These are phyloP conservation scores for Xenopus petersii DNA, from an alignment of 2,797 vertebrate species.

Conservation along the genomic window DNA sequence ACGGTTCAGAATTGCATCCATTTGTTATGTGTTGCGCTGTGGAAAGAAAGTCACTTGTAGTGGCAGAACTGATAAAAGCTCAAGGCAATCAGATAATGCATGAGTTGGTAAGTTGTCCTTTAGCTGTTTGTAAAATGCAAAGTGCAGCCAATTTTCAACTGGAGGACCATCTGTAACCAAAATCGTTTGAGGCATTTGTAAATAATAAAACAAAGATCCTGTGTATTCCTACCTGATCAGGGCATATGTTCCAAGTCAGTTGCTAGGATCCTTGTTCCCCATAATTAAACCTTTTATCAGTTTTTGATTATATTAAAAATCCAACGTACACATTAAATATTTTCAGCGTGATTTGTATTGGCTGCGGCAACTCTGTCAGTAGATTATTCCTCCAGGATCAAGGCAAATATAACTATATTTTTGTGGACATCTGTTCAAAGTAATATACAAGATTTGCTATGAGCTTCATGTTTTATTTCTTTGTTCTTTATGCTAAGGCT, in stretches of 20 bases:
- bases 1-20: background rate
- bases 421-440: conserved; percentile 37
- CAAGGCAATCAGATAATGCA: conserved; percentile 58
- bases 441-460: conserved; percentile 10
- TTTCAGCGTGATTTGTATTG: conserved; percentile 32
- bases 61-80: conserved; percentile 55
- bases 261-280: conserved; percentile 15
- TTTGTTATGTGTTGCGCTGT: conserved; percentile 9
- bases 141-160: conserved; percentile 59
- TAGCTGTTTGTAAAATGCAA: conserved; percentile 58
- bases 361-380: conserved; percentile 11
- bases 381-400: conserved; percentile 23
- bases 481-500: background rate
- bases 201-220: conserved; percentile 36
- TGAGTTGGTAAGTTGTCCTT: conserved; percentile 59
- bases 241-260: conserved; percentile 22
- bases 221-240: conserved; percentile 1
- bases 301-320: conserved; percentile 26
- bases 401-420: conserved; percentile 21
- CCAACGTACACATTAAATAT: conserved; percentile 31
- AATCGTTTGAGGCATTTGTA: conserved; percentile 48
- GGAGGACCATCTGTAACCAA: conserved; percentile 65
- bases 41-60: conserved; percentile 45
- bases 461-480: background rate
- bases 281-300: conserved; percentile 19